These are phyloP conservation scores for Tipula unca DNA, from an alignment of 2,888 invertebrate genomes.

Conservation along the genomic window DNA sequence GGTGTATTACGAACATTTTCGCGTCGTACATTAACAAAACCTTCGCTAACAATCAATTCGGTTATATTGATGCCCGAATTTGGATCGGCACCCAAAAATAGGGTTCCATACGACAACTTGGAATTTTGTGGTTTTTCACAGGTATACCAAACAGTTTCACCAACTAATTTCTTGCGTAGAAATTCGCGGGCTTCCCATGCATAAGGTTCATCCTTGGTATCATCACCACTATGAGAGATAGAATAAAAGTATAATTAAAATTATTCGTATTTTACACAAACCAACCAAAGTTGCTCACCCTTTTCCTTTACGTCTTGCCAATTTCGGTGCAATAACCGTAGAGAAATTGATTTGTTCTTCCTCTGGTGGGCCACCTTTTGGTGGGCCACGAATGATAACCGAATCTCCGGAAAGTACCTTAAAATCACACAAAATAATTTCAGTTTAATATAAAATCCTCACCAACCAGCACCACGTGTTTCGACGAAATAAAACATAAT, in stretches of 20 bases:
- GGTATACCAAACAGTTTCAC: constrained; percentile 79
- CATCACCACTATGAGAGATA: constrained; percentile 47
- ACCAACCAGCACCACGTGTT: not conserved
- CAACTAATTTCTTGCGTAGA: constrained; percentile 83
- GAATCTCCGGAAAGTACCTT: constrained; percentile 96
- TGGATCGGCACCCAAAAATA: constrained; percentile 76
- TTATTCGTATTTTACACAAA: not conserved
- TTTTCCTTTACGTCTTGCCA: constrained; percentile 58
- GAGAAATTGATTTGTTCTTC: constrained; percentile 88
- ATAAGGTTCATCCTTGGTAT: constrained; percentile 82
- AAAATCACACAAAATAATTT: not conserved
- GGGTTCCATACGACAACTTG: constrained; percentile 77
- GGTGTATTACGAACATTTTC: constrained; percentile 56
- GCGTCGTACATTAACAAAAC: constrained; percentile 71
- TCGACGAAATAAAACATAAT: not conserved
- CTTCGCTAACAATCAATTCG: constrained; percentile 81
- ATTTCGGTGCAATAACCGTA: constrained; percentile 85
- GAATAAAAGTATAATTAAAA: not conserved
- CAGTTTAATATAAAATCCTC: not conserved
- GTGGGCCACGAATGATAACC: constrained; percentile 78
- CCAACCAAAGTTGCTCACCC: constrained; percentile 19
- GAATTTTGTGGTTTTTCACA: constrained; percentile 76
- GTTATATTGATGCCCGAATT: constrained; percentile 77
- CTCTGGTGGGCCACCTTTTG: constrained; percentile 78
- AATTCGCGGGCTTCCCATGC: constrained; percentile 98